Base-by-base conservation (phyloP, 2,888 invertebrate genomes). In the Macrosoma leucophasiata region DNA sequence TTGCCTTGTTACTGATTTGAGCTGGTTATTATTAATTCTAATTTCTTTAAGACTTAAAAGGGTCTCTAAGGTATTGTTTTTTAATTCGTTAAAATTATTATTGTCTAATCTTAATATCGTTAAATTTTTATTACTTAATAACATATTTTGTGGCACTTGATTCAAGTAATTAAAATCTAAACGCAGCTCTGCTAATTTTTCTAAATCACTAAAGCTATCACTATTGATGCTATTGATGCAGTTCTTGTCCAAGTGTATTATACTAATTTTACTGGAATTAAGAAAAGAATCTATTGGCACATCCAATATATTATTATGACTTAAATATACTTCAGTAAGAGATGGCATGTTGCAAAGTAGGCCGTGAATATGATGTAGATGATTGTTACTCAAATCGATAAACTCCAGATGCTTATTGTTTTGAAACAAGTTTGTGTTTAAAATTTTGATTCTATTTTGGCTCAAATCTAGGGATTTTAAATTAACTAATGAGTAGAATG, bases 261-360 rank as follows among this genome's bases (percentile, higher is more conserved):
- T 90, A 33, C 90, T 89, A 41, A 96, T 86, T 55, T 90, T 90
- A 10, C 88, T 87, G 22, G 94, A 94, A 55, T 93, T 92, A 31
- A 89, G 88, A 68, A 94, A 95, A 10, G 94, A 91, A 59, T 94
- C 92, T 24, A 90, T 89, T 29, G 94, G 91, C 62, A 96, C 88
- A 70, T 95, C 94, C 45, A 95, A 84, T 52, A 96, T 93, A 69
- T 96, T 96, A 73, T 96, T 96, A 75, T 95, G 93, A 35, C 92
- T 91, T 36, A 96, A 84, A 58, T 92, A 91, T 32, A 96, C 79
- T 72, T 96, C 95, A 31, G 88, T 86, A 14, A 96, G 78, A 48
- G 92, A 91, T 0, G 93, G 92, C 46, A 96, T 78, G 62, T 91
- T 89, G 41, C 92, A 89, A 68, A 96, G 94, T 13, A 95, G 89